Conservation (phyloP, 2,113 vertebrate species). For the Gasterosteus nipponicus region DNA sequence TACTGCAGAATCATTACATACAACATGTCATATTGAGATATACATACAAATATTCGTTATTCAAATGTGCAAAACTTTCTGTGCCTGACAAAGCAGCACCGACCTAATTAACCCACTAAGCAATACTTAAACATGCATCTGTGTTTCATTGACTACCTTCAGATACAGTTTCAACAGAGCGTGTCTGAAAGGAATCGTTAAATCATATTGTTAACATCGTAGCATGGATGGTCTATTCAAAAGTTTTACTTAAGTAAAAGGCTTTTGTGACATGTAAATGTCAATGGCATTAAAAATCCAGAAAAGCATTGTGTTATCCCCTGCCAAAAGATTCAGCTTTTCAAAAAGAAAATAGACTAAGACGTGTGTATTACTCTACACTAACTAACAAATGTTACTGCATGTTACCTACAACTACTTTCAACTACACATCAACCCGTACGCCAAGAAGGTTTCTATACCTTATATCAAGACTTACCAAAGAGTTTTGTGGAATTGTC, state of each 20-base stretch:
- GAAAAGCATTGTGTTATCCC: background rate
- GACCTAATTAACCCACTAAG: slow-evolving; percentile 1
- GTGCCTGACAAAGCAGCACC: slow-evolving; percentile 11
- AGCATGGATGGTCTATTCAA: background rate
- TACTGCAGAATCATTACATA: background rate
- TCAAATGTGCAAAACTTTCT: background rate
- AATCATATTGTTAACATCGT: background rate
- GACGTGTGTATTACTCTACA: background rate
- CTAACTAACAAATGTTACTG: background rate
- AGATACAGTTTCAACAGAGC: background rate
- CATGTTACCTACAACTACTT: background rate
- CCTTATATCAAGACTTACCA: slow-evolving; percentile 52
- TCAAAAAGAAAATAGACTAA: background rate
- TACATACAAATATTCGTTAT: background rate
- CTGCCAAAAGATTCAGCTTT: background rate
- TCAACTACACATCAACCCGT: background rate
- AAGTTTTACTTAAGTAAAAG: background rate
- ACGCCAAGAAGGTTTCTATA: background rate
- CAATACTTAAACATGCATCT: background rate
- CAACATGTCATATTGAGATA: background rate
- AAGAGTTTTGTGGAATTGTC: fast-evolving
- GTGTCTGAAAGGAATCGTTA: slow-evolving; percentile 2
- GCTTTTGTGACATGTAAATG: background rate
- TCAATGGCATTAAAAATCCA: background rate
- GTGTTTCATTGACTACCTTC: slow-evolving; percentile 1